Conservation (phyloP, 2,797 vertebrate genomes). For the Sebastes iracundus region DNA sequence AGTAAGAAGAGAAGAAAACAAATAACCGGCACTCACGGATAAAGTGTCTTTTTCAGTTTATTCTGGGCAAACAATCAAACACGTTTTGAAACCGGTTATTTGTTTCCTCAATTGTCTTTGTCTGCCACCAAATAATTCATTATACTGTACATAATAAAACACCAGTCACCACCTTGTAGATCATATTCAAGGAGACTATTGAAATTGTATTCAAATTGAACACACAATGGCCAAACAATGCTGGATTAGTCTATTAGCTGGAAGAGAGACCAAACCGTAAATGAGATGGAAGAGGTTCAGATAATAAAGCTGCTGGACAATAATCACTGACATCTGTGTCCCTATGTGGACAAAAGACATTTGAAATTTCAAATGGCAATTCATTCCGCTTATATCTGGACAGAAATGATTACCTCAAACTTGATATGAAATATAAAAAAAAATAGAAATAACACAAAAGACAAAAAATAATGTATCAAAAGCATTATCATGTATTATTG, state of each 20-base stretch:
- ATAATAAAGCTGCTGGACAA: neutral
- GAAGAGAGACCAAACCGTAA: rapidly evolving
- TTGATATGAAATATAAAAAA: neutral
- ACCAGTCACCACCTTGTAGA: neutral
- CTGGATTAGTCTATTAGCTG: neutral
- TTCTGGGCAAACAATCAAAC: too few species aligned
- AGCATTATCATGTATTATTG: neutral
- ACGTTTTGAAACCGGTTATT: too few species aligned
- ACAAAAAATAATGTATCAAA: neutral
- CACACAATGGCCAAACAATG: neutral
- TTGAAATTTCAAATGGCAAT: too few species aligned
- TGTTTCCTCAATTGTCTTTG: neutral
- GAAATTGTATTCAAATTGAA: neutral
- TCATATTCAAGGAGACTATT: neutral
- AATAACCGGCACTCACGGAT: too few species aligned
- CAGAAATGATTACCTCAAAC: neutral
- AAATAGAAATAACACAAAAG: neutral
- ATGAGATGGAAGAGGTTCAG: neutral
- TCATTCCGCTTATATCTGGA: neutral
- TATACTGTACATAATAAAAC: neutral
- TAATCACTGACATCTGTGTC: neutral
- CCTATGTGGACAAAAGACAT: neutral
- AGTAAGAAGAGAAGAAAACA: too few species aligned
- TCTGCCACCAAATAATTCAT: neutral
- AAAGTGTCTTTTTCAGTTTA: too few species aligned